These are phyloP conservation scores for Blera fallax DNA, from an alignment of 2,888 invertebrate genomes.

Conservation along the genomic window DNA sequence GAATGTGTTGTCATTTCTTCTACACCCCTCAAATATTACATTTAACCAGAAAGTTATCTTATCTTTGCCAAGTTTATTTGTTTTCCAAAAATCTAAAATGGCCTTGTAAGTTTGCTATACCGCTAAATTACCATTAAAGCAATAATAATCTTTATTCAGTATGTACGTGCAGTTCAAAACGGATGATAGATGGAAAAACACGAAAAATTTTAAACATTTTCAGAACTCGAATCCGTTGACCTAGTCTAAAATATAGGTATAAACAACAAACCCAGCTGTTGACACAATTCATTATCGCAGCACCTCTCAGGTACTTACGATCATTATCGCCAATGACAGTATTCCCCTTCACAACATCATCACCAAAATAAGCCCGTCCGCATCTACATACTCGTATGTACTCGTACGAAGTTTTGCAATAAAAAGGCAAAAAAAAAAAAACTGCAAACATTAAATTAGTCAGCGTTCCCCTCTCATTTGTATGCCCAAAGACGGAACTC, in stretches of 20 bases:
- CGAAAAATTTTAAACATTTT: not conserved
- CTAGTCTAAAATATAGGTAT: conserved; percentile 1
- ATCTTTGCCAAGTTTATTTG: no score
- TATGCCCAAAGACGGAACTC: conserved; percentile 17
- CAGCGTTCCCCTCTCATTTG: not conserved
- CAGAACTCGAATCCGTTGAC: not conserved
- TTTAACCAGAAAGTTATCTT: no score
- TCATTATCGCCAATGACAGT: conserved; percentile 6
- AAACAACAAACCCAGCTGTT: conserved; percentile 7
- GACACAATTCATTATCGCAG: conserved; percentile 26
- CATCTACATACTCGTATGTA: no score
- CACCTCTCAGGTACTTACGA: conserved; percentile 11
- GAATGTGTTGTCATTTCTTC: no score
- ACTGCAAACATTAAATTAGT: not conserved
- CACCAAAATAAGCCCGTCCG: not conserved
- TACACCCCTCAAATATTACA: no score
- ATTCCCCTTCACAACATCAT: not conserved
- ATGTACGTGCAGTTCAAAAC: not conserved
- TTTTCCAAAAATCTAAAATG: no score
- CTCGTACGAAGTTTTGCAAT: not conserved
- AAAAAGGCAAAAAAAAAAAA: not conserved
- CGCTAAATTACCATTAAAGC: no score
- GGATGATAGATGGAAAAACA: not conserved
- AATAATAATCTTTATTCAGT: no score
- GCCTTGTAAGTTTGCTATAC: no score